Base-by-base conservation (phyloP, 2,797 vertebrate species). In the Sebastiscus albofasciatus region DNA sequence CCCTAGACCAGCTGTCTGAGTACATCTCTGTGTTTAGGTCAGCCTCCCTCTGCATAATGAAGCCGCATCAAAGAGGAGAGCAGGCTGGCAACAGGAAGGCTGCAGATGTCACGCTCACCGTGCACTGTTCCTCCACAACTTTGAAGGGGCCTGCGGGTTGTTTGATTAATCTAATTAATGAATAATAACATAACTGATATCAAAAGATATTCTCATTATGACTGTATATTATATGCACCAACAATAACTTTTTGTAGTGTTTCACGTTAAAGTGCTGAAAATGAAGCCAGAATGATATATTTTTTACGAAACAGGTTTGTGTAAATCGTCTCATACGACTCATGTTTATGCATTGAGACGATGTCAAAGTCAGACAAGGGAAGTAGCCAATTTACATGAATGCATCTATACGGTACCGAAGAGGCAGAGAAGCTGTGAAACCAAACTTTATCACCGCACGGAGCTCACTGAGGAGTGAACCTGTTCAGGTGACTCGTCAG, bases 61-160 rank as follows among this genome's bases (percentile, higher is more conserved):
- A 77, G 64, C 79, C 52, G 61, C 81, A 94, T 94, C 92, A 93
- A 93, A 93, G 88, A 84, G 64, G 66, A 68, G 77, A 29, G 68
- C 84, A 90, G 83, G 67, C 82, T 88, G 86, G 80, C 84, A 81
- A 33, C 67, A 75, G 42, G 79, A 87, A 70, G 81, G 67, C 89
- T 83, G 75, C 86, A 90, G 87, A 90, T 92, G 91, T 86, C 87
- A 81, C 72, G 39, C 88, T 84, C 74, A 71, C 58, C 6, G 12
- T 33, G 76, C 54, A 67, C 13, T 59, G 16, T 33, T 77, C 39
- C 67, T 59, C 26, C 46, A 61, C 77, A 73, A 66, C 80, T 84
- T 39, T 77, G 55, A 83, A 82, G 46, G 46, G 58, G 42, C 61
- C 62, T 49, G 68, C 2, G 4, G 72, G 33, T 61, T 77, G 12